phyloP scores from a whole-genome alignment of 2,888 invertebrate species.

The Papilio protenor region DNA sequence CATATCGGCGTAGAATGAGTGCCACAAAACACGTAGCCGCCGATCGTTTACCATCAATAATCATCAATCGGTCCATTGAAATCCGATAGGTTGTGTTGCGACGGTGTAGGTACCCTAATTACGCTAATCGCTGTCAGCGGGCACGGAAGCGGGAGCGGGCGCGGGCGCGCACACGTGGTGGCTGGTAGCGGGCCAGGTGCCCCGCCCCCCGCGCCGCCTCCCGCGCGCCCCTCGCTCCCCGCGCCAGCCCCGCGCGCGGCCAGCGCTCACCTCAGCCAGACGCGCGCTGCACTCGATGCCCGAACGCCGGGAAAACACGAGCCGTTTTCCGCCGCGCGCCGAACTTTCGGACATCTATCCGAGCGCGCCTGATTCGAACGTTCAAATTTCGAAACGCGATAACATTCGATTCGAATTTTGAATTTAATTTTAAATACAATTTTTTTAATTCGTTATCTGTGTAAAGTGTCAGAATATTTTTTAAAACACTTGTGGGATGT shows the following conservation, averaged over 20 bases:
- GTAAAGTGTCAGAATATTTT: slow-evolving; percentile 58
- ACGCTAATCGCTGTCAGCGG: slow-evolving; percentile 62
- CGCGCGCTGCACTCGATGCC: slow-evolving; percentile 81
- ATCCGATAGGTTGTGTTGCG: slow-evolving; percentile 65
- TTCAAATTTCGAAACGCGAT: slow-evolving; percentile 60
- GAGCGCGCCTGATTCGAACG: slow-evolving; percentile 49
- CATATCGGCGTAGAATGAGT: slow-evolving; percentile 49
- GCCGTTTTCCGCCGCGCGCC: slow-evolving; percentile 79
- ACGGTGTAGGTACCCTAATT: slow-evolving; percentile 62
- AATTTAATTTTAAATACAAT: slow-evolving; percentile 43
- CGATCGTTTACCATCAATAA: slow-evolving; percentile 64
- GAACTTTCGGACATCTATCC: slow-evolving; percentile 63
- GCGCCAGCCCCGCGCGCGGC: slow-evolving; percentile 50
- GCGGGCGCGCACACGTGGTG: slow-evolving; percentile 60
- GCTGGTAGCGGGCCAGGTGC: slow-evolving; percentile 73
- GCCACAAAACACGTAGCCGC: slow-evolving; percentile 53
- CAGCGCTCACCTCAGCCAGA: slow-evolving; percentile 73
- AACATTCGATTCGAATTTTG: slow-evolving; percentile 45
- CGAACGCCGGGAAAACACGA: slow-evolving; percentile 83
- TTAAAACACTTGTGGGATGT: slow-evolving; percentile 74
- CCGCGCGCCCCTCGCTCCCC: slow-evolving; percentile 55
- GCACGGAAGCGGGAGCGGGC: slow-evolving; percentile 60
- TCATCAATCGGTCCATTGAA: slow-evolving; percentile 73
- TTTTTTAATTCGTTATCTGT: slow-evolving; percentile 50
- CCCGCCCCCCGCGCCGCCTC: slow-evolving; percentile 75